phyloP scores from a whole-genome alignment of 2,888 invertebrate genomes.

The Nesidiocoris tenuis region DNA sequence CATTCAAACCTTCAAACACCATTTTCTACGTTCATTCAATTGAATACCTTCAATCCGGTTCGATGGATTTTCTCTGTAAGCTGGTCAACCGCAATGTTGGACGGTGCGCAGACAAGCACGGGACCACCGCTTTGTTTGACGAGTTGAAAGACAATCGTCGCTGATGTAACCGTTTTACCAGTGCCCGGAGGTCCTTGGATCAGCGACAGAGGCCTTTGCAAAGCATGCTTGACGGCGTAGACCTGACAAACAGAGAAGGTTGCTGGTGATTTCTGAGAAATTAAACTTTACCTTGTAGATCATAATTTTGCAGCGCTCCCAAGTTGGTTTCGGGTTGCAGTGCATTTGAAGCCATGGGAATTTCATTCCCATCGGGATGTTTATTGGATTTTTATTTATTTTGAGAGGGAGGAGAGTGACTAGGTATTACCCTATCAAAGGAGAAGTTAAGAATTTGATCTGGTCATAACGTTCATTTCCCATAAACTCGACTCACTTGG shows the following conservation, averaged over 20 bases:
- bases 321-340: no score
- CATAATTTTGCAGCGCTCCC: no score
- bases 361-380: no score
- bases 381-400: no score
- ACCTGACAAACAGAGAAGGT: constrained; percentile 67
- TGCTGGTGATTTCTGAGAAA: no score
- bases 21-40: no score
- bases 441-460: background rate
- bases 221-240: constrained; percentile 96
- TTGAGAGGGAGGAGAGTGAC: no score
- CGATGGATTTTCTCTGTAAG: constrained; percentile 97
- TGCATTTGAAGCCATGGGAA: no score
- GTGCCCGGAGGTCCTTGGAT: constrained; percentile 98
- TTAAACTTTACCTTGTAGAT: no score
- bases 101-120: constrained; percentile 96
- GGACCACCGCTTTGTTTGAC: constrained; percentile 92
- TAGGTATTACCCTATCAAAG: no score
- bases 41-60: constrained; percentile 91
- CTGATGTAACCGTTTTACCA: constrained; percentile 98
- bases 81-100: constrained; percentile 99
- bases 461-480: background rate
- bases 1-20: no score
- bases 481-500: constrained; percentile 61
- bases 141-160: constrained; percentile 97
- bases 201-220: constrained; percentile 90